phyloP scores from a whole-genome alignment of 2,888 invertebrate species.

The Drosophila aldrichi region DNA sequence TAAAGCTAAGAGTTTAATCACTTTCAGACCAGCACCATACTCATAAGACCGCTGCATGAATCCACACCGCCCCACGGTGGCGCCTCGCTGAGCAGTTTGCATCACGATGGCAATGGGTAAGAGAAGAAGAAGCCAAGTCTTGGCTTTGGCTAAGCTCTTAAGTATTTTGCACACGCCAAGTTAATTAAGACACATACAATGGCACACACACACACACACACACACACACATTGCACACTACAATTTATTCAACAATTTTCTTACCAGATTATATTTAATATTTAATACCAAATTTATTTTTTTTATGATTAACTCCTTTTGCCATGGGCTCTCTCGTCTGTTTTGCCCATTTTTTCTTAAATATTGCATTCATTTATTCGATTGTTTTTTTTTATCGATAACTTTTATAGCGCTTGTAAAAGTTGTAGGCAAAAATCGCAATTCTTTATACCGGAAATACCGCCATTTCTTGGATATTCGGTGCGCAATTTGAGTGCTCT shows the following conservation, averaged over 20 bases:
- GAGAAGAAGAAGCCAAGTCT: slow-evolving; percentile 5
- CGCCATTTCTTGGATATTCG: slow-evolving; percentile 85
- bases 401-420: slow-evolving; percentile 84
- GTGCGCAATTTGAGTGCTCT: slow-evolving; percentile 84
- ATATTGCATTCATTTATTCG: background rate
- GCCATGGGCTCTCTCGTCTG: slow-evolving; percentile 7
- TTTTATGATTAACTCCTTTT: slow-evolving; percentile 8
- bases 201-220: slow-evolving; percentile 4
- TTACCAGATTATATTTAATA: background rate
- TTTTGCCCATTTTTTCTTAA: slow-evolving; percentile 1
- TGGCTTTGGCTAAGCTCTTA: slow-evolving; percentile 9
- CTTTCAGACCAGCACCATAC: slow-evolving; percentile 84
- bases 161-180: slow-evolving; percentile 56
- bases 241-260: background rate
- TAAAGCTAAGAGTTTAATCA: background rate
- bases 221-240: background rate
- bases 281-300: slow-evolving; percentile 1
- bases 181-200: slow-evolving; percentile 22
- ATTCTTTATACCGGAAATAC: slow-evolving; percentile 83
- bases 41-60: slow-evolving; percentile 84
- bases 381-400: background rate
- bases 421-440: slow-evolving; percentile 84
- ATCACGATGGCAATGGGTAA: slow-evolving; percentile 78
- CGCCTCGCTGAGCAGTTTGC: slow-evolving; percentile 83
- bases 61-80: slow-evolving; percentile 83